phyloP scores from a whole-genome alignment of 2,113 vertebrate species.

The Prionailurus bengalensis region DNA sequence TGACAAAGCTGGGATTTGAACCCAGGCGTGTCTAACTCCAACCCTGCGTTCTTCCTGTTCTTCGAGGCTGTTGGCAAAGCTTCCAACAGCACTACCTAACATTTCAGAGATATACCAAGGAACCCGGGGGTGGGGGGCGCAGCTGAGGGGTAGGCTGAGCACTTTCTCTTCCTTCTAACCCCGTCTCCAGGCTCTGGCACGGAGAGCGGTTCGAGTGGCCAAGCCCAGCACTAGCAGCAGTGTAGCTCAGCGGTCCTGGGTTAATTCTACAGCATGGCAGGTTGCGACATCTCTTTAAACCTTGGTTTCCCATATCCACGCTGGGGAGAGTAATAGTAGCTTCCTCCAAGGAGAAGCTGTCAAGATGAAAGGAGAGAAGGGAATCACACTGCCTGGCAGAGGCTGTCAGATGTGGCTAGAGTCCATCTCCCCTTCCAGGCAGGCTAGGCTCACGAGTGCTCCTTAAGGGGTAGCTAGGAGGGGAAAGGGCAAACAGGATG shows the following conservation, averaged over 20 bases:
- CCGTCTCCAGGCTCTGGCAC: background rate
- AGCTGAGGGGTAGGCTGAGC: background rate
- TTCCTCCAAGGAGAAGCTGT: background rate
- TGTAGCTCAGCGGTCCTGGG: background rate
- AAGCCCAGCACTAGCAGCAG: background rate
- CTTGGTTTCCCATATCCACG: background rate
- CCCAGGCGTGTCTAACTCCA: background rate
- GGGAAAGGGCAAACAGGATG: background rate
- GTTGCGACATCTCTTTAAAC: background rate
- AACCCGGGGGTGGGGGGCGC: background rate
- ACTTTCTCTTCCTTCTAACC: background rate
- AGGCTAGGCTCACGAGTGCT: background rate
- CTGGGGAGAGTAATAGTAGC: background rate
- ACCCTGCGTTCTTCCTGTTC: background rate
- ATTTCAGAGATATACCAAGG: background rate
- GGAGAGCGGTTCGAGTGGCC: background rate
- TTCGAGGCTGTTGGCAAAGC: background rate
- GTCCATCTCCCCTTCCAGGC: background rate
- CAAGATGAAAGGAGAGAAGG: background rate
- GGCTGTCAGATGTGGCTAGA: background rate
- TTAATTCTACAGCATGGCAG: background rate
- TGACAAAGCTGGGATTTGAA: conserved; percentile 28
- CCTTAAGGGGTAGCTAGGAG: background rate
- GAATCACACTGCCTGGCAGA: background rate
- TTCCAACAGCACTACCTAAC: background rate